Conservation (phyloP, 2,113 vertebrate genomes). For the Bufo gargarizans region DNA sequence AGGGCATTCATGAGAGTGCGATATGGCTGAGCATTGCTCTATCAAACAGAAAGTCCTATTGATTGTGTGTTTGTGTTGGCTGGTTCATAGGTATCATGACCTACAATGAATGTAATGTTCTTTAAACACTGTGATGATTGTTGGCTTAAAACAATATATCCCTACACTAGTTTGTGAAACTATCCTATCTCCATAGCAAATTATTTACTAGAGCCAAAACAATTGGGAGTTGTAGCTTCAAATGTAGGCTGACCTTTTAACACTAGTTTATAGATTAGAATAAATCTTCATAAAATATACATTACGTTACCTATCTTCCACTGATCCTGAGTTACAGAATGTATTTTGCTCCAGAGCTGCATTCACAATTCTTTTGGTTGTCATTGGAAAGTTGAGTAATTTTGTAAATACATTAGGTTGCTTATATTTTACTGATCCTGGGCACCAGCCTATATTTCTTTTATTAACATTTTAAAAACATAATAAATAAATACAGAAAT, state of each 20-base stretch:
- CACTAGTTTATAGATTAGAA: neutral
- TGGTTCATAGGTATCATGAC: conserved; percentile 28
- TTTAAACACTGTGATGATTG: conserved; percentile 45
- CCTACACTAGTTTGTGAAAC: neutral
- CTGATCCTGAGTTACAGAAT: too few relatives aligned
- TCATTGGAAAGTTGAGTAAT: neutral
- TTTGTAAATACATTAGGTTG: neutral
- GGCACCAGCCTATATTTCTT: too few relatives aligned
- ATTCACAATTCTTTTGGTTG: too few relatives aligned
- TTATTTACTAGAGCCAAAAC: neutral
- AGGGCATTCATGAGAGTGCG: conserved; percentile 42
- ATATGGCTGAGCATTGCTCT: conserved; percentile 19
- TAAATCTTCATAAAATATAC: neutral
- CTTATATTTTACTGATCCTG: neutral
- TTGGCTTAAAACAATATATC: conserved; percentile 35
- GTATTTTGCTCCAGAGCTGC: too few relatives aligned
- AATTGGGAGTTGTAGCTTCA: neutral
- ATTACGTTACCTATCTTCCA: neutral
- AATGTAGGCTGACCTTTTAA: neutral
- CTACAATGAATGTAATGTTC: conserved; percentile 54
- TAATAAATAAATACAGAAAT: too few relatives aligned
- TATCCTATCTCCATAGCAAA: neutral
- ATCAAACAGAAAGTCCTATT: conserved; percentile 48
- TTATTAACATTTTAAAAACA: too few relatives aligned
- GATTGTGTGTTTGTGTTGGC: conserved; percentile 47